Evolutionary conservation across 2,113 vertebrate genomes (phyloP).

Genomic region (Rostratula benghalensis): DNA sequence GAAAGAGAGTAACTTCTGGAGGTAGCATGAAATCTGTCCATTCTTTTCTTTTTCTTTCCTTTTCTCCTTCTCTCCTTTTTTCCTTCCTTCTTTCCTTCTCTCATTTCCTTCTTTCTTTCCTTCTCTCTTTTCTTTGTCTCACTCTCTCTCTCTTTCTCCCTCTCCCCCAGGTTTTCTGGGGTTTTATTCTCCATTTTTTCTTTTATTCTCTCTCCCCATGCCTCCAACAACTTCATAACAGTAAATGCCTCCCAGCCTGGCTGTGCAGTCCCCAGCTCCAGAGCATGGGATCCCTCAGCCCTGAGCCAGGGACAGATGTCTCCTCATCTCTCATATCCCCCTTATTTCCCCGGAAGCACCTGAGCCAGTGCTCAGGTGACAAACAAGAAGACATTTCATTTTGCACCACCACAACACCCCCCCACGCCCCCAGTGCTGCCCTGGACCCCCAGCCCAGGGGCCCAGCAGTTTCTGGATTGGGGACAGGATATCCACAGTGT

Average conservation of each 20-base stretch:
- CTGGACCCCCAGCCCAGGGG: not conserved
- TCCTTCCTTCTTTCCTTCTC: not conserved
- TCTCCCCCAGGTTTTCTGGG: not conserved
- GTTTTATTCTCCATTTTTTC: not conserved
- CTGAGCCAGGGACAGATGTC: not conserved
- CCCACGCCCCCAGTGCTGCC: too few relatives aligned
- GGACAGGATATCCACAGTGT: not conserved
- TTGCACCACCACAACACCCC: not conserved
- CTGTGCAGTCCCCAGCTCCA: not conserved
- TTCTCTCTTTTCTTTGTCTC: not conserved
- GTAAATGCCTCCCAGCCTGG: not conserved
- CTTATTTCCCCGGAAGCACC: not conserved
- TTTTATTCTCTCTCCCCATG: not conserved
- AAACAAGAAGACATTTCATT: not conserved
- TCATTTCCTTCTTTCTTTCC: not conserved
- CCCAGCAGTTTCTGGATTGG: not conserved
- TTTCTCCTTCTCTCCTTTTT: too few relatives aligned
- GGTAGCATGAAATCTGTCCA: not conserved
- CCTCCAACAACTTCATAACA: rapidly evolving
- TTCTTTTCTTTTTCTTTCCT: too few relatives aligned
- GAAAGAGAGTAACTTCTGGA: not conserved
- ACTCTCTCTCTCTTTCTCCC: not conserved
- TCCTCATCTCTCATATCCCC: not conserved
- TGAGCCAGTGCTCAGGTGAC: not conserved
- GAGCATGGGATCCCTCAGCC: not conserved